A percentile compares a stretch with the other conserved stretches of the same genome.
Conservation (phyloP, 2,797 vertebrate species). For the Zalophus californianus region DNA sequence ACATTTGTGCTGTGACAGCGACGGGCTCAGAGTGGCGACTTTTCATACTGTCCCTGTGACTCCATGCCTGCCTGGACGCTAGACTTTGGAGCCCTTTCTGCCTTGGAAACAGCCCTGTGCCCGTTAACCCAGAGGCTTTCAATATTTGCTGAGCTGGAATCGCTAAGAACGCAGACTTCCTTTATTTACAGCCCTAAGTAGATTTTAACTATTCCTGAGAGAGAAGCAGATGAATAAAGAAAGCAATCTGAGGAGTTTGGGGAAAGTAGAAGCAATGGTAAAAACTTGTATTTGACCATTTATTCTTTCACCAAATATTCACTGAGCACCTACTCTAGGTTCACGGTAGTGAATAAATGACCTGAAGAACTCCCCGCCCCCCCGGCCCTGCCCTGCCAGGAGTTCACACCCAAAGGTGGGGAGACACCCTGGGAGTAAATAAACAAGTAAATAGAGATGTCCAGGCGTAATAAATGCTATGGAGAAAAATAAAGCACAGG, state of each 20-base stretch:
- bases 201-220: constrained; percentile 66
- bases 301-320: constrained; percentile 35
- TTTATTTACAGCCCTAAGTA: constrained; percentile 61
- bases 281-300: constrained; percentile 32
- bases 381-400: background rate
- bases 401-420: background rate
- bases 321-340: background rate
- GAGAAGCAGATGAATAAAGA: constrained; percentile 44
- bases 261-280: background rate
- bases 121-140: background rate
- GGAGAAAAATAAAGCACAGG: background rate
- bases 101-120: background rate
- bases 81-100: too few species aligned
- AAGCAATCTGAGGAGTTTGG: constrained; percentile 20
- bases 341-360: background rate
- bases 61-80: too few species aligned
- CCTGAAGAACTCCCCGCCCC: background rate
- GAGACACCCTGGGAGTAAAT: background rate
- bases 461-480: background rate
- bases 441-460: background rate
- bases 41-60: background rate
- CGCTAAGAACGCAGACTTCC: background rate
- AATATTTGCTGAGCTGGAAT: background rate
- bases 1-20: background rate
- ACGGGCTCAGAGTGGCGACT: accelerated